Evolutionary conservation across 2,113 vertebrate genomes (phyloP), one percentile per base, ranked within the genome.

Genomic region (Erinaceus europaeus): DNA sequence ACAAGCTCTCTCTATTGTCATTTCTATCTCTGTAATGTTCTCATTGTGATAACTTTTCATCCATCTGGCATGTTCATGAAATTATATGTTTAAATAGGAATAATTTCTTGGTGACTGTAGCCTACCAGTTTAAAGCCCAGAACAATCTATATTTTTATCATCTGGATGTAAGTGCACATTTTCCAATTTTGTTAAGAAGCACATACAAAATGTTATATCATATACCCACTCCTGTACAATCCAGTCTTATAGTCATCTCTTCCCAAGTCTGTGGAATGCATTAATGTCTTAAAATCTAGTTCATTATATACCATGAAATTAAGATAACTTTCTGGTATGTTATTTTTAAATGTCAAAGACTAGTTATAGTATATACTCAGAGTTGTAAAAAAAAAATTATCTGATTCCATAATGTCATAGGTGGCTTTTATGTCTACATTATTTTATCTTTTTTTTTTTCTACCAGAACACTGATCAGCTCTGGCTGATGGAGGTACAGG

Each of bases 171-270:
- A 91, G 0, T 36, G 6, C 80, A 4, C 40, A 46, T 65, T 90
- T 90, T 81, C 73, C 29, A 90, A 48, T 69, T 73, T 84, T 77
- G 38, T 57, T 81, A 52, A 81, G 44, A 53, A 79, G n/a, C 52
- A 64, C 44, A 72, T 14, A 46, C 21, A 42, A 40, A 83, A 73
- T 40, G 67, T 46, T 23, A n/a, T 59, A 27, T n/a, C n/a, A n/a
- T n/a, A n/a, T n/a, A n/a, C n/a, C n/a, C n/a, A 57, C 27, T 52
- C 68, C 27, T 50, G n/a, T 53, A 2, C 38, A 65, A 59, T 15
- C 67, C 59, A 38, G 48, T 40, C 68, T 57, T 25, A 64, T 34
- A 69, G 53, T 25, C 20, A 21, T 5, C 9, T 0, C 52, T 27
- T 3, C n/a, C n/a, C n/a, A n/a, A n/a, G n/a, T n/a, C n/a, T n/a